These are phyloP conservation scores for Octomys mimax DNA, from an alignment of 2,797 vertebrate species.

Conservation along the genomic window DNA sequence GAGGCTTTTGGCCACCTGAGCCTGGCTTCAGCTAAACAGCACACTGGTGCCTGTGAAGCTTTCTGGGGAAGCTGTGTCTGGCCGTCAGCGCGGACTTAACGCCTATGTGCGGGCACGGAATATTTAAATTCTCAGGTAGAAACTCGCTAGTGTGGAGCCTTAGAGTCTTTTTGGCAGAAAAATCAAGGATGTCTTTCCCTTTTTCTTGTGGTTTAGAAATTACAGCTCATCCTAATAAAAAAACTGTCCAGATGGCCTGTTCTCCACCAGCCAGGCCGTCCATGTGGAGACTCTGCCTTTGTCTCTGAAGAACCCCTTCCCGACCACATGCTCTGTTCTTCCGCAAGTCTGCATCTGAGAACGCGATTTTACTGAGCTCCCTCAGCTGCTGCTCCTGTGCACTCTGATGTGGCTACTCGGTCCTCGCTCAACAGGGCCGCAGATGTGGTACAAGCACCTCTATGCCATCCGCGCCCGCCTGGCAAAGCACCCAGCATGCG, in stretches of 20 bases:
- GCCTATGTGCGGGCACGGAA: neutral
- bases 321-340: constrained; percentile 59
- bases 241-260: constrained; percentile 76
- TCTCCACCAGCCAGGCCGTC: constrained; percentile 57
- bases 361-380: constrained; percentile 26
- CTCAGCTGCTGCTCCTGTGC: constrained; percentile 27
- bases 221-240: constrained; percentile 74
- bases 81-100: neutral
- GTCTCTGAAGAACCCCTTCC: constrained; percentile 61
- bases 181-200: constrained; percentile 41
- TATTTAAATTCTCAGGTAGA: constrained; percentile 60
- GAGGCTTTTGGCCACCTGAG: neutral
- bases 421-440: neutral
- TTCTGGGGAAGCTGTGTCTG: neutral
- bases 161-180: constrained; percentile 62
- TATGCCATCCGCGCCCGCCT: neutral
- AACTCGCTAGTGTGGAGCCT: neutral
- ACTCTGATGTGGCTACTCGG: neutral
- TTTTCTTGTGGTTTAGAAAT: constrained; percentile 71
- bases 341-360: constrained; percentile 39
- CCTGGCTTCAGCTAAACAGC: neutral
- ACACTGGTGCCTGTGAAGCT: neutral
- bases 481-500: neutral
- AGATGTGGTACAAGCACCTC: neutral
- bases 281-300: constrained; percentile 58